Base-by-base conservation (phyloP, 2,888 invertebrate genomes). In the Drosophila yooni region DNA sequence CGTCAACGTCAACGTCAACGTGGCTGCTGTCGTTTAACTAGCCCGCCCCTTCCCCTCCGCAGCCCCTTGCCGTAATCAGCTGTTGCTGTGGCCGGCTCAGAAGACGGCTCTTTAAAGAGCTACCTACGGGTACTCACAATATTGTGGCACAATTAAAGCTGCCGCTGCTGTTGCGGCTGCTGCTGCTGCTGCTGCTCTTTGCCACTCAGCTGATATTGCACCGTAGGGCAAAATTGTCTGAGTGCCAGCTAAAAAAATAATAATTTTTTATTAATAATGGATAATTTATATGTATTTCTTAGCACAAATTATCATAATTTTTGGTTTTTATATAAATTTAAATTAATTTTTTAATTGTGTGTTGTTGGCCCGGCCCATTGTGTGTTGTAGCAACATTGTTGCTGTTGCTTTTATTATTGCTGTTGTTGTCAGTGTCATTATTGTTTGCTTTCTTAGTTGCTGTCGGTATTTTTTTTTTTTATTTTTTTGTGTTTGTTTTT, bases 141-240 rank as follows among this genome's bases (percentile, higher is more conserved):
- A 73, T 78, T 86, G 81, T 90, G 84, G 84, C 83, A 83, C 83
- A 88, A 88, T 88, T 90, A 86, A 86, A 81, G 87, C 78, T 82
- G 83, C 77, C 70, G 79, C 58, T 53, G 38, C 7, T n/a, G 60
- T 31, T 34, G 54, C 70, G 61, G 74, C 58, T 48, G 25, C 15
- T 25, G 43, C 46, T 58, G 52, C 36, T 51, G 38, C 36, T 51
- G 38, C 33, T 56, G 57, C 25, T 57, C 43, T 25, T 58, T 56
- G 57, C 50, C 50, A 31, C 62, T 72, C 79, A 79, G 76, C 76
- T 81, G 81, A 70, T 43, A 36, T 18, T 8, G 81, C 53, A 77
- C 81, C 59, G 73, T 76, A 33, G 79, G 76, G 27, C 36, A 15
- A 27, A 40, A 70, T 13, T 25, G 21, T 46, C 3, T 3, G 46